Evolutionary conservation across 2,113 vertebrate genomes (phyloP).

Genomic region (Okapia johnstoni): DNA sequence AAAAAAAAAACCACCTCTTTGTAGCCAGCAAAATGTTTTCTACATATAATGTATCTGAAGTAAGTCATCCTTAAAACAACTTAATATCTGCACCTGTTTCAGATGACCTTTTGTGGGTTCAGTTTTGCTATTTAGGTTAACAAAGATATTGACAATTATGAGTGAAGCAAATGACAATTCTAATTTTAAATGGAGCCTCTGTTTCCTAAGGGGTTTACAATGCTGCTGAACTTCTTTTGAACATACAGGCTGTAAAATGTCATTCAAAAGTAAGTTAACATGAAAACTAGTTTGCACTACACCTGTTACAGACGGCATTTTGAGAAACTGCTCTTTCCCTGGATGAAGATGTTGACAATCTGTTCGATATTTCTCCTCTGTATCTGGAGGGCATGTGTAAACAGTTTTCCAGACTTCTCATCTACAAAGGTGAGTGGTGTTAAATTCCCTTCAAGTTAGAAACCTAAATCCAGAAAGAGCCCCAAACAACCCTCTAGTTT

Average conservation of each 20-base stretch:
- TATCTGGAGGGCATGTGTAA: neutral
- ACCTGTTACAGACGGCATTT: slow-evolving; percentile 42
- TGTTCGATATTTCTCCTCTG: neutral
- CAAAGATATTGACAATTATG: neutral
- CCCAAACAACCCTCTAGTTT: neutral
- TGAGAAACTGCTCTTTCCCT: slow-evolving; percentile 2
- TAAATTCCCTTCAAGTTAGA: neutral
- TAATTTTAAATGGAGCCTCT: slow-evolving; percentile 47
- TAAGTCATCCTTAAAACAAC: neutral
- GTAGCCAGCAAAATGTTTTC: neutral
- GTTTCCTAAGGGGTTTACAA: neutral
- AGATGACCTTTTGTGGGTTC: slow-evolving; percentile 13
- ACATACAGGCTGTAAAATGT: slow-evolving; percentile 50
- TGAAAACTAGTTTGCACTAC: neutral
- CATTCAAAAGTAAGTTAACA: slow-evolving; percentile 56
- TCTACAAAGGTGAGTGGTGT: neutral
- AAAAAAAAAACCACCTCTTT: neutral
- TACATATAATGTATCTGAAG: neutral
- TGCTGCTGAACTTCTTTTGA: neutral
- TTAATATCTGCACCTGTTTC: neutral
- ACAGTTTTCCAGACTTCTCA: neutral
- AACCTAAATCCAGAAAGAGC: neutral
- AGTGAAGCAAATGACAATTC: slow-evolving; percentile 29
- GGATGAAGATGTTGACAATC: slow-evolving; percentile 12
- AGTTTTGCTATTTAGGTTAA: slow-evolving; percentile 30